Base-by-base conservation (phyloP, 2,888 invertebrate species). In the Cheilosia urbana region DNA sequence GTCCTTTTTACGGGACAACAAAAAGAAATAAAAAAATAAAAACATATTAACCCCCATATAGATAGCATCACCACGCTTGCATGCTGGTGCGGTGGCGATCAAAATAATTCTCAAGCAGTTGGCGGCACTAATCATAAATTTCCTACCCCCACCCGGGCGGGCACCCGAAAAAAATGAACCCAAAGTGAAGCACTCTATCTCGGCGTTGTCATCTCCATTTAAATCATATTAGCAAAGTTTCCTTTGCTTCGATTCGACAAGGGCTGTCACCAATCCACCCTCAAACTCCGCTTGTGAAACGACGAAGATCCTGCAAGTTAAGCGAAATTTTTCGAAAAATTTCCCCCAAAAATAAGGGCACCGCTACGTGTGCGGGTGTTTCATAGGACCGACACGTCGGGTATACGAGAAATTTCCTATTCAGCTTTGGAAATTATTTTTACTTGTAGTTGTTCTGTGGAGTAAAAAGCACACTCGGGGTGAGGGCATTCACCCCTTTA, bases 181-280 rank as follows among this genome's bases (percentile, higher is more conserved):
- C 63, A 34, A 66, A 76, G 53, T 60, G 75, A 73, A 76, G 55
- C 60, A 66, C 63, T 75, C 60, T 85, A 85, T 85, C 85, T 81
- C 47, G 21, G 45, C 30, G 76, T 76, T 85, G 85, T 81, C 85
- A 85, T 85, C 85, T 81, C 76, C 72, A 77, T 81, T 85, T 85
- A 77, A 85, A 85, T 85, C 85, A 81, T 85, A 81, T 85, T 85
- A 81, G 76, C 66, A 49, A 72, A 80, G 58, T 71, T 84, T 76
- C 27, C 69, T 58, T 71, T 58, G 47, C 42, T 71, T 81, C 71
- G 55, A 82, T 66, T 66, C 53, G 27, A 55, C 37, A 37, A 75
- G 65, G 24, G 47, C 80, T 80, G 84, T 80, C 84, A 85, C 66
- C 76, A 80, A 34, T 58, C 30, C 34, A 24, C 49, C 49, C 9